Evolutionary conservation across 2,113 vertebrate genomes (phyloP).

Genomic region (Chaetodon auriga): DNA sequence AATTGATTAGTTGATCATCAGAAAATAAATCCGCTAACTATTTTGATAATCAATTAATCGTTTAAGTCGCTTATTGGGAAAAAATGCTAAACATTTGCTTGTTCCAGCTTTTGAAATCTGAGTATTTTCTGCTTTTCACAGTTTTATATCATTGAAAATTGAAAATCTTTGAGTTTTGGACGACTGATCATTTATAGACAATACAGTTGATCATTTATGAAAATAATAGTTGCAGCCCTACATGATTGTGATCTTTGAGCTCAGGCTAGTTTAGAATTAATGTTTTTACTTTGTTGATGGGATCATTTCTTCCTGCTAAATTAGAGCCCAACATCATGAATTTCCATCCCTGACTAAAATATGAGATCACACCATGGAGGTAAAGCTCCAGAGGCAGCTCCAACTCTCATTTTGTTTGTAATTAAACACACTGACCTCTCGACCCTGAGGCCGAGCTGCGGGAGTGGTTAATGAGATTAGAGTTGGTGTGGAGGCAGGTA

Average conservation of each 20-base stretch:
- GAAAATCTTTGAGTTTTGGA: not conserved
- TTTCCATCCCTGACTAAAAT: not conserved
- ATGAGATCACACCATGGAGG: not conserved
- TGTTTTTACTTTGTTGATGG: not conserved
- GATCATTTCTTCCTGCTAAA: not conserved
- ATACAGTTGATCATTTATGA: not conserved
- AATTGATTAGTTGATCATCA: not conserved
- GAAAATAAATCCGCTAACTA: not conserved
- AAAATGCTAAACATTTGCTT: not conserved
- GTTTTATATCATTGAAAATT: no score
- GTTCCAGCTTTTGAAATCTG: not conserved
- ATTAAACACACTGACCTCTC: conserved; percentile 58
- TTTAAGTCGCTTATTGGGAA: not conserved
- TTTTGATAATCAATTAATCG: not conserved
- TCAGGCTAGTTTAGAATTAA: not conserved
- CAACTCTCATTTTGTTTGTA: conserved; percentile 43
- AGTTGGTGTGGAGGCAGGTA: conserved; percentile 71
- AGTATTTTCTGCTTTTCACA: not conserved
- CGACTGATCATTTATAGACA: not conserved
- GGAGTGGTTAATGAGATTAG: conserved; percentile 81
- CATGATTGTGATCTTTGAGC: not conserved
- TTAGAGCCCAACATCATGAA: not conserved
- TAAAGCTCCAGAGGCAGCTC: conserved; percentile 26
- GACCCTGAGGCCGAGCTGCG: conserved; percentile 62
- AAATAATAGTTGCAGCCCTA: not conserved